Percentiles rank a stretch among this genome's conserved stretches.
These are phyloP conservation scores for Melanerpes formicivorus DNA, from an alignment of 2,113 vertebrate genomes.

Conservation along the genomic window DNA sequence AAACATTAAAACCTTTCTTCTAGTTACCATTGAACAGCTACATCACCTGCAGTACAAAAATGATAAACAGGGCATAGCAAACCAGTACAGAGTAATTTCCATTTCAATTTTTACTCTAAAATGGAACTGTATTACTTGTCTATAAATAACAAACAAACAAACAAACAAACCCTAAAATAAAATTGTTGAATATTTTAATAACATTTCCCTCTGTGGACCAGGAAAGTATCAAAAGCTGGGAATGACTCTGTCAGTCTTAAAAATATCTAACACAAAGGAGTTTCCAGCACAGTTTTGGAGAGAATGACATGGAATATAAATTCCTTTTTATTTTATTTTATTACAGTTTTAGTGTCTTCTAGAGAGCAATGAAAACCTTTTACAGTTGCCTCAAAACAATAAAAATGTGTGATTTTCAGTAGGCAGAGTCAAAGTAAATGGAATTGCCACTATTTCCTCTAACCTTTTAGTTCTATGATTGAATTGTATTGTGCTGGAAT, in stretches of 20 bases:
- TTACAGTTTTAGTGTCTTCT: slow-evolving; percentile 46
- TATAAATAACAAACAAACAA: slow-evolving; percentile 1
- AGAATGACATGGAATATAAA: slow-evolving; percentile 39
- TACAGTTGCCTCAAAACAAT: slow-evolving; percentile 39
- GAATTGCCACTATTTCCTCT: not conserved
- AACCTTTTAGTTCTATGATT: slow-evolving; percentile 48
- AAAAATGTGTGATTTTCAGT: not conserved
- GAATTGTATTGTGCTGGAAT: slow-evolving; percentile 15
- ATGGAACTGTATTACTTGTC: not conserved
- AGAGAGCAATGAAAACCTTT: slow-evolving; percentile 51
- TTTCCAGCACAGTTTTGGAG: slow-evolving; percentile 18
- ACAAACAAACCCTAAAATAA: no score
- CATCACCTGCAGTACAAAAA: slow-evolving; percentile 47
- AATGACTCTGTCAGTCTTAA: slow-evolving; percentile 2
- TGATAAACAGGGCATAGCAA: slow-evolving; percentile 38
- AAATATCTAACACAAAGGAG: slow-evolving; percentile 39
- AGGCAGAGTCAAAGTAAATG: slow-evolving; percentile 6
- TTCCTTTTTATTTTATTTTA: slow-evolving; percentile 51
- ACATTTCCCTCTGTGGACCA: slow-evolving; percentile 11
- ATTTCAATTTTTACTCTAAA: slow-evolving; percentile 58
- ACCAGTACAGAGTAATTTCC: slow-evolving; percentile 35
- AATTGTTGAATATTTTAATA: slow-evolving; percentile 8
- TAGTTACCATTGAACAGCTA: slow-evolving; percentile 46
- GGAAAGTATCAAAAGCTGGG: slow-evolving; percentile 10
- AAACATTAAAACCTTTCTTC: slow-evolving; percentile 43